Percentiles rank a stretch among this genome's conserved stretches.
Conservation (phyloP, 2,797 vertebrate genomes). For the Halcyon smyrnensis region DNA sequence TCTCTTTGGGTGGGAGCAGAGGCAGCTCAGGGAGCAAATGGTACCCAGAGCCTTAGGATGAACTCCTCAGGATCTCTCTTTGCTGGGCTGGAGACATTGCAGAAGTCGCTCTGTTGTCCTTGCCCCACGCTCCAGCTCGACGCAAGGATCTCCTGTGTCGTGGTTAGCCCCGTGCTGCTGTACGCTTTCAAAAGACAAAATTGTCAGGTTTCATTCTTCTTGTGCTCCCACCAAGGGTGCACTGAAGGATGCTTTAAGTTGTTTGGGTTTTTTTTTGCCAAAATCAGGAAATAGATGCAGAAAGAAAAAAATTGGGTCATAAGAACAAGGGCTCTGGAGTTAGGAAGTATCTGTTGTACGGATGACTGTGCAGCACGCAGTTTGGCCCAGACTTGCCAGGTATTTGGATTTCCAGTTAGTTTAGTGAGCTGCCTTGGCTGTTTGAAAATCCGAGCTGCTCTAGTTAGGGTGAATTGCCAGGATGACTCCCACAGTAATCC, state of each 20-base stretch:
- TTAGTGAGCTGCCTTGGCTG: background rate
- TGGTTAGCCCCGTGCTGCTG: background rate
- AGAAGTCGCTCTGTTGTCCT: background rate
- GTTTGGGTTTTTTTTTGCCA: background rate
- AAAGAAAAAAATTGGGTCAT: background rate
- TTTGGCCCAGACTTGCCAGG: constrained; percentile 35
- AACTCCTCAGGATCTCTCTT: background rate
- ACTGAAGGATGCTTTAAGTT: background rate
- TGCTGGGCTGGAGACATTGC: background rate
- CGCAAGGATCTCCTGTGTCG: rapidly evolving
- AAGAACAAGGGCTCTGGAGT: background rate
- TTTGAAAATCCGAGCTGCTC: background rate
- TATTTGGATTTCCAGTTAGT: background rate
- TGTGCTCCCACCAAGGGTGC: background rate
- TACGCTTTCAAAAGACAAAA: background rate
- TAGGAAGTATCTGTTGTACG: background rate
- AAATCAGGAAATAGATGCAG: background rate
- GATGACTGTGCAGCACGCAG: background rate
- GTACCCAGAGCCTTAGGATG: background rate
- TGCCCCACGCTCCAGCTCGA: rapidly evolving
- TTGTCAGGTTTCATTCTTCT: background rate
- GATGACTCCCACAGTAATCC: constrained; percentile 17
- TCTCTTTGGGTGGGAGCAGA: background rate
- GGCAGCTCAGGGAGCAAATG: background rate
- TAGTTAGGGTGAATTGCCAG: background rate